Evolutionary conservation across 2,113 vertebrate species (phyloP).

Genomic region (Syngnathus scovelli): DNA sequence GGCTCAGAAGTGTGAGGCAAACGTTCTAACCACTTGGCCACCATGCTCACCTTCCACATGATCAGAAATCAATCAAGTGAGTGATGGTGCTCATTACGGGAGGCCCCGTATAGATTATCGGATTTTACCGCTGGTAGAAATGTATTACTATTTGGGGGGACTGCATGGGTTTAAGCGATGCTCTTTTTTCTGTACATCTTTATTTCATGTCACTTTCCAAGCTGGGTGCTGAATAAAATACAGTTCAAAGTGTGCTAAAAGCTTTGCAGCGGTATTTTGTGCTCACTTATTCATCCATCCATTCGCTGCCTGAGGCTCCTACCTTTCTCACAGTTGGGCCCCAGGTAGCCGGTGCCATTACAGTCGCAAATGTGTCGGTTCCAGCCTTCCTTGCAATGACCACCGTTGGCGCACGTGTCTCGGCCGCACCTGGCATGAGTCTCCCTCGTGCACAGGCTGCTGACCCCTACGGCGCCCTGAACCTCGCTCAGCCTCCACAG

Average conservation of each 20-base stretch:
- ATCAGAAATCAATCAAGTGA: not conserved
- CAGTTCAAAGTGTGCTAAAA: constrained; percentile 45
- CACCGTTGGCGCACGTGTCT: constrained; percentile 78
- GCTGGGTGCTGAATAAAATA: constrained; percentile 53
- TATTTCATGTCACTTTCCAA: constrained; percentile 26
- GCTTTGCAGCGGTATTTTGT: constrained; percentile 36
- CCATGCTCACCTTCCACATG: not conserved
- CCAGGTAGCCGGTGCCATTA: constrained; percentile 81
- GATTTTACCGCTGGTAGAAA: constrained; percentile 15
- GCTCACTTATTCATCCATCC: constrained; percentile 10
- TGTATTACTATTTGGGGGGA: constrained; percentile 19
- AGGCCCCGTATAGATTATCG: not conserved
- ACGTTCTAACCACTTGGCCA: not conserved
- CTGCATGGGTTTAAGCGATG: constrained; percentile 2
- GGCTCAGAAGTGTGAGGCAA: not conserved
- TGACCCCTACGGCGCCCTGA: constrained; percentile 74
- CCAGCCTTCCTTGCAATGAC: constrained; percentile 85
- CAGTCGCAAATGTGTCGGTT: constrained; percentile 91
- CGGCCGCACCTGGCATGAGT: constrained; percentile 77
- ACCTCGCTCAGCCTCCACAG: constrained; percentile 80
- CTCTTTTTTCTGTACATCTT: constrained; percentile 18
- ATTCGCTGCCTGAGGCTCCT: constrained; percentile 38
- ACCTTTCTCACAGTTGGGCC: constrained; percentile 83
- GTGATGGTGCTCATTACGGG: not conserved
- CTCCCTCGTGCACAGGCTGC: constrained; percentile 82